Percentiles rank a stretch among this genome's conserved stretches.
phyloP scores from a whole-genome alignment of 2,113 vertebrate species.

The Panthera uncia region DNA sequence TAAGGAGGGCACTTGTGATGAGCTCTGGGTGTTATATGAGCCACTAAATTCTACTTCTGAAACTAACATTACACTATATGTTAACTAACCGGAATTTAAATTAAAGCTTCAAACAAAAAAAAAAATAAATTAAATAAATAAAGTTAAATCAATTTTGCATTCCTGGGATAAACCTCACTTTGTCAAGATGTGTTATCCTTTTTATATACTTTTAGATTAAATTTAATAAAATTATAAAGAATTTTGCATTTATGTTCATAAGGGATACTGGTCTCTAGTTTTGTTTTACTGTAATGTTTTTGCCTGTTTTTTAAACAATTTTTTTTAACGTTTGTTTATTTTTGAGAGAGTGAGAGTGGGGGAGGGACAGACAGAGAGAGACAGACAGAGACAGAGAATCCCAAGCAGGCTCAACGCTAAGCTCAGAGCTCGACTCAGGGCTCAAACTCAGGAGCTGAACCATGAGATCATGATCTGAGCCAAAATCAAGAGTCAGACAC shows the following conservation, averaged over 20 bases:
- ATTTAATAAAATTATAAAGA: neutral
- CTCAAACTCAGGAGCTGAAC: no score
- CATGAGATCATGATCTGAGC: no score
- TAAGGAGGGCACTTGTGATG: neutral
- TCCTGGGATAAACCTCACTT: neutral
- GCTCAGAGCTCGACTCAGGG: no score
- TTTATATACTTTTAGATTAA: neutral
- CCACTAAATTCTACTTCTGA: neutral
- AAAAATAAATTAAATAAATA: neutral
- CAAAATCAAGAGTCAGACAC: no score
- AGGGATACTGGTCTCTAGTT: neutral
- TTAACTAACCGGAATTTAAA: neutral
- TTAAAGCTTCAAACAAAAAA: neutral
- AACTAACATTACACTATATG: neutral
- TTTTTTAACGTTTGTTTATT: no score
- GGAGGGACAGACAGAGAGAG: no score
- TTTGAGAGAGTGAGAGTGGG: no score
- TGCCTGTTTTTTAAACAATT: no score
- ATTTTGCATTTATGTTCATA: neutral
- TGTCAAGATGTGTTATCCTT: neutral
- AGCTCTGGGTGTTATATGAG: neutral
- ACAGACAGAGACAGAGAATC: no score
- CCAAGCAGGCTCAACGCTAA: no score
- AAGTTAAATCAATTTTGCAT: neutral
- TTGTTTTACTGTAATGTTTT: neutral